Evolutionary conservation across 2,113 vertebrate species (phyloP).

Genomic region (Lichenostomus cassidix): DNA sequence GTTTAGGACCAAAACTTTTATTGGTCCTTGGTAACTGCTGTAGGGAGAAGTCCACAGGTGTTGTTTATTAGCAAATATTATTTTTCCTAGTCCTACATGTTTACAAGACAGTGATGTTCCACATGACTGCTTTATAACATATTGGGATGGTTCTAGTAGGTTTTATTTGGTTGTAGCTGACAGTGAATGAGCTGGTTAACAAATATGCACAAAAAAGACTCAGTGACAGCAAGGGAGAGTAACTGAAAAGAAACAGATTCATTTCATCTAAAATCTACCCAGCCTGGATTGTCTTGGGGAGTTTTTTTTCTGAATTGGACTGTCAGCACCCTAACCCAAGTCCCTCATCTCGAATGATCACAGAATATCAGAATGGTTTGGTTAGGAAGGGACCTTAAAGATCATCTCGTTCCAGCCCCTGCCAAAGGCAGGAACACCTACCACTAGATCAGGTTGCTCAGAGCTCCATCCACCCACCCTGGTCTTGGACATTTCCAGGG

Average conservation of each 20-base stretch:
- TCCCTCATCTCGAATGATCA: accelerated
- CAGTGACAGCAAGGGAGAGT: neutral
- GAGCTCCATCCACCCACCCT: neutral
- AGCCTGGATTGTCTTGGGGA: neutral
- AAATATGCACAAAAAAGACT: neutral
- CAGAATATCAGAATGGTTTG: neutral
- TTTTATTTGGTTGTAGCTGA: neutral
- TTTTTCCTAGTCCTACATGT: neutral
- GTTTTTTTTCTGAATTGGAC: neutral
- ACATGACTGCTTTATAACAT: neutral
- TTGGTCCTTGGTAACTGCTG: neutral
- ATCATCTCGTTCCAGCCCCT: neutral
- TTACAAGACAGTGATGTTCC: constrained; percentile 38
- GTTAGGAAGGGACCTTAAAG: neutral
- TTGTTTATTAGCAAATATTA: constrained; percentile 37
- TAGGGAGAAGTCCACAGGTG: constrained; percentile 1
- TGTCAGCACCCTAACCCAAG: neutral
- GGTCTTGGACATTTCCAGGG: neutral
- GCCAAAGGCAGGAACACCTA: neutral
- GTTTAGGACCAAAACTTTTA: neutral
- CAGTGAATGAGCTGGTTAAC: neutral
- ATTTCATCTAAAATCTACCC: neutral
- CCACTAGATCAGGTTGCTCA: neutral
- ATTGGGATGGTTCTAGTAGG: neutral
- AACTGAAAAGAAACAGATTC: neutral